These are phyloP conservation scores for Nylanderia fulva DNA, from an alignment of 1,140 invertebrate genomes.

Conservation along the genomic window DNA sequence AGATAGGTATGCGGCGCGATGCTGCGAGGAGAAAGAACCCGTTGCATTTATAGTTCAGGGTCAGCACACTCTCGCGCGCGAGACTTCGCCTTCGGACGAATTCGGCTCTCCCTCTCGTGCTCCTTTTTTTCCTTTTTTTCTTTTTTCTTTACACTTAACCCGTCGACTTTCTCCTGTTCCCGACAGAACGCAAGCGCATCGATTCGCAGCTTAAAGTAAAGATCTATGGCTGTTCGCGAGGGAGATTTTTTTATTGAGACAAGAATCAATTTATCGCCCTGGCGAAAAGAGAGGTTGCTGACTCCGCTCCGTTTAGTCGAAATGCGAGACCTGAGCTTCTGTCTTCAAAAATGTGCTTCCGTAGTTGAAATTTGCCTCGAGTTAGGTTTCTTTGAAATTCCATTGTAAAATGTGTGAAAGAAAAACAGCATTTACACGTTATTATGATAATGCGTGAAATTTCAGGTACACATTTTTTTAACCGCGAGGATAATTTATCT, in stretches of 20 bases:
- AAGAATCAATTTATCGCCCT: slow-evolving; percentile 21
- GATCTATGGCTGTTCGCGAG: slow-evolving; percentile 56
- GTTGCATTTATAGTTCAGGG: slow-evolving; percentile 80
- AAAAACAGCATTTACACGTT: not conserved
- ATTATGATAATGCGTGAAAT: not conserved
- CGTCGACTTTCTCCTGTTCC: slow-evolving; percentile 24
- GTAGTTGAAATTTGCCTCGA: not conserved
- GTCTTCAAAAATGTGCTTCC: not conserved
- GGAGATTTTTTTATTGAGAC: slow-evolving; percentile 2
- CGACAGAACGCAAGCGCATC: not conserved
- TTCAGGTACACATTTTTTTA: not conserved
- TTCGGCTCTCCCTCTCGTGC: slow-evolving; percentile 38
- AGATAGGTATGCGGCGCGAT: slow-evolving; percentile 59
- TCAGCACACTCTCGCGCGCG: slow-evolving; percentile 71
- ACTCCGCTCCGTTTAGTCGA: not conserved
- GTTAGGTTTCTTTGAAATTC: not conserved
- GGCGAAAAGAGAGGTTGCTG: not conserved
- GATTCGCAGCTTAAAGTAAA: slow-evolving; percentile 14
- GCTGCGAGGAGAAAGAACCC: slow-evolving; percentile 65
- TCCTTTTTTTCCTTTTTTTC: not conserved
- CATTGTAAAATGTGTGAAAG: not conserved
- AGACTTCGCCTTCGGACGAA: slow-evolving; percentile 48
- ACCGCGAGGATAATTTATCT: slow-evolving; percentile 26
- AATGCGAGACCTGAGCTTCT: not conserved
- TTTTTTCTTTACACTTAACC: not conserved